phyloP scores from a whole-genome alignment of 2,888 invertebrate species.

The Dryocosmus kuriphilus region DNA sequence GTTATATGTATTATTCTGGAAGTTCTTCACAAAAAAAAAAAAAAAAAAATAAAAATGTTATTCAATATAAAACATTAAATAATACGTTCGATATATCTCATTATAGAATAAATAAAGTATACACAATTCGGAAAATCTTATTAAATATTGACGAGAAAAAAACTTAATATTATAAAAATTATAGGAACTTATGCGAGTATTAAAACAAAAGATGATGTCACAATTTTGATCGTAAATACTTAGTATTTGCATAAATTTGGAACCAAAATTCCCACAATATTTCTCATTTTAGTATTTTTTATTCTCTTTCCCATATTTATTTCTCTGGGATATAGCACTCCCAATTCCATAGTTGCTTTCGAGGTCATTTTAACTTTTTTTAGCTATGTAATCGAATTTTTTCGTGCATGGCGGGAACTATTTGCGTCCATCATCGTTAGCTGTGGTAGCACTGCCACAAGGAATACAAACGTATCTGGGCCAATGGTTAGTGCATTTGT shows the following conservation, averaged over 20 bases:
- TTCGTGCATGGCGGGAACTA: background rate
- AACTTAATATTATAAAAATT: too few species aligned
- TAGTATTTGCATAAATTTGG: background rate
- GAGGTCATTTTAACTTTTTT: background rate
- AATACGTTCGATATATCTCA: too few species aligned
- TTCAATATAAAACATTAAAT: too few species aligned
- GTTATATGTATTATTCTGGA: too few species aligned
- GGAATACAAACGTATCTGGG: slow-evolving; percentile 1
- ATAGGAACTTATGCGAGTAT: too few species aligned
- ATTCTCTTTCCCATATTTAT: background rate
- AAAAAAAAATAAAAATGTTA: too few species aligned
- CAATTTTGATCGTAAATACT: background rate
- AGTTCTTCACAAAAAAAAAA: too few species aligned
- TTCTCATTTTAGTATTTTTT: background rate
- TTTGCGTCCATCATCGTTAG: slow-evolving; percentile 30
- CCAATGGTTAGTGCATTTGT: slow-evolving; percentile 15
- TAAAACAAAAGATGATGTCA: too few species aligned
- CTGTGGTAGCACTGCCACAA: background rate
- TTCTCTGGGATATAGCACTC: background rate
- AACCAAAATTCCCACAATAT: background rate
- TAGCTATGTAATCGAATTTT: background rate
- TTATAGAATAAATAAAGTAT: too few species aligned
- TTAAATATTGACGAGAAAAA: too few species aligned
- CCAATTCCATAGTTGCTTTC: background rate
- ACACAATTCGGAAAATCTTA: too few species aligned